Evolutionary conservation across 2,113 vertebrate genomes (phyloP), one percentile per base, ranked within the genome.

Genomic region (Cepphus grylle): DNA sequence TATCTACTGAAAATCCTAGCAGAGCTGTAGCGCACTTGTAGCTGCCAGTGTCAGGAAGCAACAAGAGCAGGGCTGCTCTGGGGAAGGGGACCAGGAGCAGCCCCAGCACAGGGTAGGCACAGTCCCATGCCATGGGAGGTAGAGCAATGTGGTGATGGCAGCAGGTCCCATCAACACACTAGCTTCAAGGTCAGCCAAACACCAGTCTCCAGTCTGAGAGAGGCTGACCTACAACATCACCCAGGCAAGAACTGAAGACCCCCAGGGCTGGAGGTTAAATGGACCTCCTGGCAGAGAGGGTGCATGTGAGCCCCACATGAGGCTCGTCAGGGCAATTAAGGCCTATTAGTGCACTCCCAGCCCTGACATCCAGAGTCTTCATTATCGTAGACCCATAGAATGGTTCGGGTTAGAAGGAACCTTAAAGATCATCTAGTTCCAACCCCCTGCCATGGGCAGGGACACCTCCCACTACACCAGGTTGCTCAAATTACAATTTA

Each of bases 71-170:
- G 32, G 32, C n/a, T 93, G 72, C 29, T 69, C 12, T 29, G 13
- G 45, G 47, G 8, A 38, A 34, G 7, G 18, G n/a, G 8, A 61
- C 17, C 56, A 43, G 66, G 34, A 77, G 29, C 36, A 86, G 61
- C 25, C 58, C 43, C 43, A 49, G n/a, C 52, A 15, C 36, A 30
- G 23, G 30, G 9, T 40, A 71, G 59, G 11, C 36, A 78, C 43
- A 13, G 55, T 9, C 8, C 80, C 43, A 23, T 1, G 0, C n/a
- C 23, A 2, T 0, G 1, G 63, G 11, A 62, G 8, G 12, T 2
- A 21, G 25, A 73, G 22, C 30, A 63, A 9, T 12, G 13, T 43
- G 34, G 15, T 27, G 43, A 8, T 40, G 9, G n/a, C 38, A 71
- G 4, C 0, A 3, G 19, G n/a, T 42, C 29, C 26, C 55, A 1